These are phyloP conservation scores for Drosophila lutescens DNA, from an alignment of 2,888 invertebrate genomes.

Conservation along the genomic window DNA sequence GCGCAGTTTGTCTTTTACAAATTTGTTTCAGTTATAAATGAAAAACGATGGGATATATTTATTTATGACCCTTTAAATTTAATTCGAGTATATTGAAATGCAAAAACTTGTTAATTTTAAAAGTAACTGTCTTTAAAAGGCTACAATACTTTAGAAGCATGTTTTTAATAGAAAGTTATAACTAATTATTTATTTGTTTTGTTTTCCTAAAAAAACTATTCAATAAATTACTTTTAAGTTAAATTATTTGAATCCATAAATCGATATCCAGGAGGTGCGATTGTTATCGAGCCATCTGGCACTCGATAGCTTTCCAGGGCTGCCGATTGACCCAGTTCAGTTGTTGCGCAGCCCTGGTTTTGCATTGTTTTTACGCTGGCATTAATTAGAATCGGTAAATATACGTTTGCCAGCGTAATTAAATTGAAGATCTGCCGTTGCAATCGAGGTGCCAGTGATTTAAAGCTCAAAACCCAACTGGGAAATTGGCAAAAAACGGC, in stretches of 20 bases:
- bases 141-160: too few relatives aligned
- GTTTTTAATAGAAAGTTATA: too few relatives aligned
- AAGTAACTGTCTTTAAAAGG: too few relatives aligned
- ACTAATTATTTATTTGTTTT: too few relatives aligned
- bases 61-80: too few relatives aligned
- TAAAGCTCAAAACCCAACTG: neutral
- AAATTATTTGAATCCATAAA: neutral
- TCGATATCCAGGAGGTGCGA: neutral
- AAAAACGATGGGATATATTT: too few relatives aligned
- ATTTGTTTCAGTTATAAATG: neutral
- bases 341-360: slow-evolving; percentile 54
- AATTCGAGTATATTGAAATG: too few relatives aligned
- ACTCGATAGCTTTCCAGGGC: neutral
- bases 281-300: neutral
- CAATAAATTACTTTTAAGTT: neutral
- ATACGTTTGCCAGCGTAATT: slow-evolving; percentile 3
- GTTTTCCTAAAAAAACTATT: too few relatives aligned
- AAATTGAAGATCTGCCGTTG: neutral
- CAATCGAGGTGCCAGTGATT: neutral
- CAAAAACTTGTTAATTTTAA: too few relatives aligned
- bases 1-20: too few relatives aligned
- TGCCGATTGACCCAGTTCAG: neutral
- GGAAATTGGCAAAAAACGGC: neutral
- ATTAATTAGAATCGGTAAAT: slow-evolving; percentile 68
- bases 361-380: slow-evolving; percentile 64